Conservation (phyloP, 1,140 invertebrate genomes). For the Diorhabda carinulata region DNA sequence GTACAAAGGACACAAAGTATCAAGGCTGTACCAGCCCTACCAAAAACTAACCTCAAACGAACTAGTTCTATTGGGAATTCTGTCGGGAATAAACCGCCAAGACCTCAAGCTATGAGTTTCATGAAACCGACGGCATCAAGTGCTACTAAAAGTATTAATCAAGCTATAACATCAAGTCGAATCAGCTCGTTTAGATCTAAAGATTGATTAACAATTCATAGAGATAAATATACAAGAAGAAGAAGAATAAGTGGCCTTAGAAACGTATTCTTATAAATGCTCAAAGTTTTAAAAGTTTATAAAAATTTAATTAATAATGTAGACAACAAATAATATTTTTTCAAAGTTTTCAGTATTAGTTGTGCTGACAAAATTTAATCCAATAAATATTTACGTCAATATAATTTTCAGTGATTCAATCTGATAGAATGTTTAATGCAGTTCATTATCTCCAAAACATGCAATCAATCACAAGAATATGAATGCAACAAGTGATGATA, state of each 20-base stretch:
- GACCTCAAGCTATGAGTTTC: conserved; percentile 35
- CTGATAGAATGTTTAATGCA: no score
- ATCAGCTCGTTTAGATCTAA: conserved; percentile 27
- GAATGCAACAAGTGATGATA: no score
- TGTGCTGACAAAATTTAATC: no score
- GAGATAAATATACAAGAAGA: neutral
- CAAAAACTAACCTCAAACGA: conserved; percentile 24
- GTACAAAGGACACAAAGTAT: conserved; percentile 40
- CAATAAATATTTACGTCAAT: no score
- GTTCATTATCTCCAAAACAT: no score
- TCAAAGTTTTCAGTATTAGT: no score
- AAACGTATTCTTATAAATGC: neutral
- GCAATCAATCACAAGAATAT: no score
- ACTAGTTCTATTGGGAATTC: conserved; percentile 23
- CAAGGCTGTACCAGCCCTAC: conserved; percentile 20
- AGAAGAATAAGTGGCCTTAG: conserved; percentile 6
- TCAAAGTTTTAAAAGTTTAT: neutral
- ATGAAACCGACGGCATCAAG: conserved; percentile 47
- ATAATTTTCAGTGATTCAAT: no score
- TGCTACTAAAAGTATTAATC: conserved; percentile 37
- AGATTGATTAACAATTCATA: conserved; percentile 19
- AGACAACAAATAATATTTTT: neutral
- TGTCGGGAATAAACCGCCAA: conserved; percentile 29
- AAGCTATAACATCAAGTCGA: conserved; percentile 9
- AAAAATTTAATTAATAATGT: neutral